These are phyloP conservation scores for Hormaphis cornu DNA, from an alignment of 1,140 invertebrate genomes.

Conservation along the genomic window DNA sequence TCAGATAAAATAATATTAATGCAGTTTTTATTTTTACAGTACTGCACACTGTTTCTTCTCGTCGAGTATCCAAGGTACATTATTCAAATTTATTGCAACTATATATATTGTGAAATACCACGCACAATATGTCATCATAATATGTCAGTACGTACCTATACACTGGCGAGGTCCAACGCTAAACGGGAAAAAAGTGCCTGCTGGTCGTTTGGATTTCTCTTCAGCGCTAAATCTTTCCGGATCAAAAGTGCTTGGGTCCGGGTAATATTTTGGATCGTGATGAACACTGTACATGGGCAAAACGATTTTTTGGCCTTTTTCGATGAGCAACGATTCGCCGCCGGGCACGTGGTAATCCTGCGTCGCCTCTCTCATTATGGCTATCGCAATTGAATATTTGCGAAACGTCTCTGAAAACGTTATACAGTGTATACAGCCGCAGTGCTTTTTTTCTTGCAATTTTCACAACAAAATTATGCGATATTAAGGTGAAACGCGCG, in stretches of 20 bases:
- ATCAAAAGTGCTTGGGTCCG: slow-evolving; percentile 49
- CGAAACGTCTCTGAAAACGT: neutral
- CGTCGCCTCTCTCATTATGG: slow-evolving; percentile 35
- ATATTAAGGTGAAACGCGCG: too few species aligned
- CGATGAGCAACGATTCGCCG: neutral
- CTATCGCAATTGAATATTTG: neutral
- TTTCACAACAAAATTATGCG: neutral
- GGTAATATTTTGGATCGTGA: slow-evolving; percentile 46
- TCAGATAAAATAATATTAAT: too few species aligned
- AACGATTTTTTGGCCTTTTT: slow-evolving; percentile 50
- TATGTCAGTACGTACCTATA: slow-evolving; percentile 42
- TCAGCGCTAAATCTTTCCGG: slow-evolving; percentile 46
- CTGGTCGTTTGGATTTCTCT: slow-evolving; percentile 41
- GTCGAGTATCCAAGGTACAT: too few species aligned
- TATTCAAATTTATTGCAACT: too few species aligned
- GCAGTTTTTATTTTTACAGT: too few species aligned
- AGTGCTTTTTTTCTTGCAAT: neutral
- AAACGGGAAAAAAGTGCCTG: slow-evolving; percentile 53
- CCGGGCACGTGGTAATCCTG: slow-evolving; percentile 48
- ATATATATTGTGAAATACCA: too few species aligned
- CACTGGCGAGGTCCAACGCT: slow-evolving; percentile 47
- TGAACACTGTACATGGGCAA: slow-evolving; percentile 57
- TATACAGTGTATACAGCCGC: neutral
- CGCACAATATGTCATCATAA: neutral
- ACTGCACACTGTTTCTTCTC: too few species aligned